Evolutionary conservation across 2,888 invertebrate species (phyloP), one percentile per base, ranked within the genome.

Genomic region (Habroteleia sp.): DNA sequence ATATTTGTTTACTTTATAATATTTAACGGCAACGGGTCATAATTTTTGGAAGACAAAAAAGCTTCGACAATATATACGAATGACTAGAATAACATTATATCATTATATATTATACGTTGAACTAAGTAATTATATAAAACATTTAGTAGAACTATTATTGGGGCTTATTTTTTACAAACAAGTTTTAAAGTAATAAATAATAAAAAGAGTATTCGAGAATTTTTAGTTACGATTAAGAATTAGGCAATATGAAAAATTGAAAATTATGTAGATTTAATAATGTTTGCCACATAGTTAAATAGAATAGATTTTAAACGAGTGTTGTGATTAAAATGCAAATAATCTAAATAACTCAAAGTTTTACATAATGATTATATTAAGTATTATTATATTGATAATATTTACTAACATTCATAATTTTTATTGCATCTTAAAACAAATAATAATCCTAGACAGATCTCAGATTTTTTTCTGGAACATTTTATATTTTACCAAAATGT

Each of bases 361-460:
- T 77, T 83, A 83, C 77, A 69, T 83, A 83, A 80, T 73, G 72
- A 82, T 81, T 81, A 79, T 78, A 80, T 80, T 81, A 82, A 76
- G 82, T 82, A 84, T 85, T 84, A 85, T 87, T 86, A 83, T 84
- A 87, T 86, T 86, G 84, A 83, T 81, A 65, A 81, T 23, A 71
- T 13, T 77, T 74, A 78, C 78, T 77, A 78, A 78, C 73, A 83
- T 83, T 83, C 84, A 84, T 81, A 78, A 80, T 83, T 86, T 87
- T 80, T 82, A 85, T 87, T 87, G 84, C 81, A 80, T 79, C 83
- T 86, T 85, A 85, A 81, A n/a, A n/a, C n/a, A n/a, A n/a, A n/a
- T n/a, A n/a, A n/a, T n/a, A n/a, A n/a, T n/a, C n/a, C n/a, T n/a
- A n/a, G n/a, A n/a, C n/a, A n/a, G n/a, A n/a, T n/a, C n/a, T n/a